A percentile compares a stretch with the other conserved stretches of the same genome.
Evolutionary conservation across 2,797 vertebrate species (phyloP).

Genomic region (Pristis pectinata): DNA sequence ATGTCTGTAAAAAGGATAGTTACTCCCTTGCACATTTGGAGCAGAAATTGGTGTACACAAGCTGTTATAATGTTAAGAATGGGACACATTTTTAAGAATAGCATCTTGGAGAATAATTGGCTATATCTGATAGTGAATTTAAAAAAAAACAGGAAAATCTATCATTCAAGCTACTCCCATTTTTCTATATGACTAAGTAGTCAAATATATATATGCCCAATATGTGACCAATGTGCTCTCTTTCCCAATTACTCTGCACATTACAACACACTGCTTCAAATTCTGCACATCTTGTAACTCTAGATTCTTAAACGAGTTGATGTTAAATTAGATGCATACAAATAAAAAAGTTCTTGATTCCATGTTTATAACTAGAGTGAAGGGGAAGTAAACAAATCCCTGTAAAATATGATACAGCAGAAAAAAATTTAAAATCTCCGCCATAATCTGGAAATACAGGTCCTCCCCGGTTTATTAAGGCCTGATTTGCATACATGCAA

Average conservation of each 20-base stretch:
- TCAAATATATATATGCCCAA: background rate
- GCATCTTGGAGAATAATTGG: background rate
- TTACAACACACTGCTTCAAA: background rate
- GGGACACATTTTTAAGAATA: background rate
- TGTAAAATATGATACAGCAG: too few relatives aligned
- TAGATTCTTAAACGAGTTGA: too few relatives aligned
- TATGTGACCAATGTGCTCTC: background rate
- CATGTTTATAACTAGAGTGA: too few relatives aligned
- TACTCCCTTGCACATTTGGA: background rate
- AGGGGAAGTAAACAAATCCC: too few relatives aligned
- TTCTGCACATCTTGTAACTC: background rate
- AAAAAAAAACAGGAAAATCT: background rate
- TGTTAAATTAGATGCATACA: too few relatives aligned
- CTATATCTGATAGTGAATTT: background rate
- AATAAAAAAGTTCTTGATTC: too few relatives aligned
- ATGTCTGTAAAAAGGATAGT: background rate
- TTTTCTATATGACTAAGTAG: background rate
- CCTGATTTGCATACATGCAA: too few relatives aligned
- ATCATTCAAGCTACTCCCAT: background rate
- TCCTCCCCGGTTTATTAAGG: too few relatives aligned
- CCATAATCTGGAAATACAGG: too few relatives aligned
- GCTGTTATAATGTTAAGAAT: background rate
- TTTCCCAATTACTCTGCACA: background rate
- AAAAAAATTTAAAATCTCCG: too few relatives aligned
- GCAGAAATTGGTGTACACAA: background rate